Conservation (phyloP, 2,888 invertebrate species). For the Machimus rusticus region DNA sequence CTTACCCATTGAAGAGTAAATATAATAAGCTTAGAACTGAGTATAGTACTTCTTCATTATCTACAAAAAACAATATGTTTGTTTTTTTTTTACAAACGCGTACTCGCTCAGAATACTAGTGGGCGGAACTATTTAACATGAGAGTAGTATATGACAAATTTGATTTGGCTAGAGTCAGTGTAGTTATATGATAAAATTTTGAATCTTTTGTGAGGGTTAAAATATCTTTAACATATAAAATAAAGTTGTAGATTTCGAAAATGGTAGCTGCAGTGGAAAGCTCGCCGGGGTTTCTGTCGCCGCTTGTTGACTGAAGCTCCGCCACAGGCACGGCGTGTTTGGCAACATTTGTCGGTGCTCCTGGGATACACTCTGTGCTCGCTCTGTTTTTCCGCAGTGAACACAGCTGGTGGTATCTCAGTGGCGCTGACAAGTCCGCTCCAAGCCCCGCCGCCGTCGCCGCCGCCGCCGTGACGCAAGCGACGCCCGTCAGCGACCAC, state of each 20-base stretch:
- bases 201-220: not conserved
- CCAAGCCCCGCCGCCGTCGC: not conserved
- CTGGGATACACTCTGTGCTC: conserved; percentile 99
- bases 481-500: not conserved
- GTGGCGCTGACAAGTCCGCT: conserved; percentile 70
- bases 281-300: not conserved
- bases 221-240: not conserved
- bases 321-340: not conserved
- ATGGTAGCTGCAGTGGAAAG: not conserved
- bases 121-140: no score
- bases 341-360: conserved; percentile 65
- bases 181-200: not conserved
- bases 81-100: no score
- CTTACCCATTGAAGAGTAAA: no score
- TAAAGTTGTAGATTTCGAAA: not conserved
- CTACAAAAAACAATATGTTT: no score
- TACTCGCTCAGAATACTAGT: no score
- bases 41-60: no score
- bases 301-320: not conserved
- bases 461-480: not conserved
- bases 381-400: conserved; percentile 85
- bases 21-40: no score
- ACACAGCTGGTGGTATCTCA: conserved; percentile 99
- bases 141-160: no score
- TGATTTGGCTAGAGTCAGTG: not conserved